Conservation (phyloP, 2,888 invertebrate species). For the Biston stratarius region DNA sequence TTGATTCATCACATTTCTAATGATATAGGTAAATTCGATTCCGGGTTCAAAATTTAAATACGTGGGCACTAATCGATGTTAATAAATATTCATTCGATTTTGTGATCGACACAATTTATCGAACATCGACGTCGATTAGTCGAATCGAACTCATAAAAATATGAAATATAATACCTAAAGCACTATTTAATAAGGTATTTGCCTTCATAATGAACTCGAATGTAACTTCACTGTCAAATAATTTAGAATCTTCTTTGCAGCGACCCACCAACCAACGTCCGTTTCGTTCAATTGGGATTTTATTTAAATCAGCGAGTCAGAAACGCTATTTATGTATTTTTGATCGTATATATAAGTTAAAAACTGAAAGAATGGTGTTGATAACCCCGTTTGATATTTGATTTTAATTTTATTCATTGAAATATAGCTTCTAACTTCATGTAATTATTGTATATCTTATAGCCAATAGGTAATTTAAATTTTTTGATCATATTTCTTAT, state of each 20-base stretch:
- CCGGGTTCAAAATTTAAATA: neutral
- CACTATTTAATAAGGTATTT: constrained; percentile 34
- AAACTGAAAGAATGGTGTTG: constrained; percentile 46
- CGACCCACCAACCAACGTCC: constrained; percentile 41
- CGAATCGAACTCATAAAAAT: constrained; percentile 33
- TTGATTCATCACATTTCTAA: neutral
- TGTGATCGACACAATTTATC: constrained; percentile 18
- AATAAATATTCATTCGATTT: constrained; percentile 22
- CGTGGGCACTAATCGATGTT: constrained; percentile 16
- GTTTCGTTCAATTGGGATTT: constrained; percentile 57
- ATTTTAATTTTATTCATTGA: constrained; percentile 1
- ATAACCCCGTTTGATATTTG: constrained; percentile 33
- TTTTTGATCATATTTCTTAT: neutral
- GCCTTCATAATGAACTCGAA: constrained; percentile 43
- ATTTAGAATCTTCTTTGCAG: constrained; percentile 53
- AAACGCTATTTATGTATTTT: constrained; percentile 47
- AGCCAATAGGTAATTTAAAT: neutral
- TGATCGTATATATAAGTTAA: constrained; percentile 38
- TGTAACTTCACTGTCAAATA: constrained; percentile 52
- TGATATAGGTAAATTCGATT: neutral
- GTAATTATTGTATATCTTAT: neutral
- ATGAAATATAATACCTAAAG: constrained; percentile 26
- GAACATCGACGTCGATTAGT: constrained; percentile 19
- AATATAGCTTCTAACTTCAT: neutral
- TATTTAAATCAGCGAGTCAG: constrained; percentile 58